A percentile compares a stretch with the other conserved stretches of the same genome.
Conservation (phyloP, 1,140 invertebrate species). For the Lanistes nyassanus region DNA sequence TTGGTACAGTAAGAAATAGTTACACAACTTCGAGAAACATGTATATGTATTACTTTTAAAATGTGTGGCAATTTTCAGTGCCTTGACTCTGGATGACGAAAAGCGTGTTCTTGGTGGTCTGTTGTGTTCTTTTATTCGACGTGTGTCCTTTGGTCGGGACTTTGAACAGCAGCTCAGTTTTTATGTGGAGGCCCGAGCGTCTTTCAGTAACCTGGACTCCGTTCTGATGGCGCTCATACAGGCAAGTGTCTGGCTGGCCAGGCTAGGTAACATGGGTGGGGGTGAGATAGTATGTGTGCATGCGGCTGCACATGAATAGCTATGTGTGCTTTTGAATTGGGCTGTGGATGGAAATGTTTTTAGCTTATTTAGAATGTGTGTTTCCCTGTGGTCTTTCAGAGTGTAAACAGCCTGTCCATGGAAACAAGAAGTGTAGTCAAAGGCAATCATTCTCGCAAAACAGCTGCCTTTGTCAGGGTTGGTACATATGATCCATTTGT, state of each 20-base stretch:
- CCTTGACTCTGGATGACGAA: constrained; percentile 93
- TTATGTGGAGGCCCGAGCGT: constrained; percentile 89
- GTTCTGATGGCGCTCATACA: constrained; percentile 88
- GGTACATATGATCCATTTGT: constrained; percentile 19
- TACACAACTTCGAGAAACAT: neutral
- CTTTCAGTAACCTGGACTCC: constrained; percentile 89
- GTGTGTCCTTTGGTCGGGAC: constrained; percentile 84
- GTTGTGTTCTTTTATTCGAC: constrained; percentile 82
- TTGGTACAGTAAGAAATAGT: constrained; percentile 83
- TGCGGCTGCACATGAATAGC: too few species aligned
- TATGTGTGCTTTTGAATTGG: too few species aligned
- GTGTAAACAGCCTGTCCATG: constrained; percentile 82
- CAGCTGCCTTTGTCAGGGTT: constrained; percentile 82
- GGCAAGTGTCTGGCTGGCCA: constrained; percentile 66
- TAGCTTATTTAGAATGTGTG: neutral
- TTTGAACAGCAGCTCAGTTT: constrained; percentile 92
- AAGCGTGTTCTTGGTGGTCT: constrained; percentile 84
- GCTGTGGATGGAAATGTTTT: neutral
- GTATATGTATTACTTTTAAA: constrained; percentile 8
- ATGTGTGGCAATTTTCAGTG: constrained; percentile 70
- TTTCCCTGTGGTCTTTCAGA: constrained; percentile 67
- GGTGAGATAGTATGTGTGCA: too few species aligned
- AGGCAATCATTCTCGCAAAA: constrained; percentile 83
- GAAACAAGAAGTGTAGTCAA: constrained; percentile 79
- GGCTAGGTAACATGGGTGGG: too few species aligned